Base-by-base conservation (phyloP, 1,140 invertebrate species). In the Fopius arisanus region DNA sequence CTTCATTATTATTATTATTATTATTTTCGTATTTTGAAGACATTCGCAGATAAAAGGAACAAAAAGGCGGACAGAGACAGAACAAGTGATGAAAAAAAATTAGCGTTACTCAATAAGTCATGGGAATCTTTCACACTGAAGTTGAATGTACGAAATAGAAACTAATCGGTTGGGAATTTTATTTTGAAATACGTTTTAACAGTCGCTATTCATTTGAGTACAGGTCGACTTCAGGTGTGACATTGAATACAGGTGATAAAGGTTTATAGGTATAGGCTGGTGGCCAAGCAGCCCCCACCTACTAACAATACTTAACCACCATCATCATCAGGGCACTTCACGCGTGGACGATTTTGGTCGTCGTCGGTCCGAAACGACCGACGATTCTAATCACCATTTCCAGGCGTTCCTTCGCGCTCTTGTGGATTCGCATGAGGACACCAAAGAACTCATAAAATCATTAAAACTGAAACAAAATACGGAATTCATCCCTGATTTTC, bases 381-480 rank as follows among this genome's bases (percentile, higher is more conserved):
- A 80, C 80, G 82, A 86, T 83, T 80, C 78, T 83, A 84, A 84
- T 84, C 82, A 81, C 77, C 77, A 77, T 80, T 79, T 76, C 81
- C 78, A 78, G 79, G 77, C 77, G 80, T 82, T 82, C 78, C 73
- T 77, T 69, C 67, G 67, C 67, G 37, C 67, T 69, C 40, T 48
- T 48, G 43, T 43, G 40, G 67, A 40, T 69, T 48, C 67, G 67
- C 67, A 48, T 43, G 40, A 69, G 14, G 41, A 43, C 67, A 48
- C 37, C 26, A n/a, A 48, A 16, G 14, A 48, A 9, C 67, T 28
- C 26, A 19, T 43, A 51, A 51, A 12, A 51, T 51, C 43, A 51
- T 51, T 51, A 19, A 51, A 16, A 51, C 1, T 51, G 14, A 51
- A 51, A 51, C n/a, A 19, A 51, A 51, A 51, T 16, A 51, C 19